phyloP scores from a whole-genome alignment of 2,888 invertebrate genomes.

The Meliscaeva auricollis region DNA sequence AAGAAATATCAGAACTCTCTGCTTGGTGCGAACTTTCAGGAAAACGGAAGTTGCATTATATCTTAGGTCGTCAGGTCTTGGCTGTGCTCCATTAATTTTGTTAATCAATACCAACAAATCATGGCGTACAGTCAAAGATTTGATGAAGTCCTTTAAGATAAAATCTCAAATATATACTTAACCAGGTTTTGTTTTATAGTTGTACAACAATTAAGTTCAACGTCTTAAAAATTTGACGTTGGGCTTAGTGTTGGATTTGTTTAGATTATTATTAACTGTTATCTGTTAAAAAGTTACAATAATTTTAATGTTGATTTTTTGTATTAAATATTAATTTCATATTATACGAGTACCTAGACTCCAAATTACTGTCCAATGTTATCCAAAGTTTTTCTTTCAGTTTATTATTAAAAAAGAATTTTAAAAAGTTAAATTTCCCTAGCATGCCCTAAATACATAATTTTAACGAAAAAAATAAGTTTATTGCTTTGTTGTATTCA shows the following conservation, averaged over 20 bases:
- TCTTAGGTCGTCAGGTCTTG: constrained; percentile 70
- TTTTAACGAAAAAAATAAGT: too few relatives aligned
- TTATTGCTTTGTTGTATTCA: too few relatives aligned
- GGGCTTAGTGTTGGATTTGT: constrained; percentile 14
- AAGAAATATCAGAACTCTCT: constrained; percentile 76
- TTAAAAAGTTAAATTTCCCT: too few relatives aligned
- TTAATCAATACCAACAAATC: background rate
- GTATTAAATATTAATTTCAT: background rate
- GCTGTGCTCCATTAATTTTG: constrained; percentile 29
- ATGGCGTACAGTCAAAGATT: constrained; percentile 60
- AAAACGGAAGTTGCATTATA: constrained; percentile 66
- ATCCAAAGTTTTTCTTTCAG: too few relatives aligned
- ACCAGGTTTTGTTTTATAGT: constrained; percentile 8
- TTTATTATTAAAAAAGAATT: too few relatives aligned
- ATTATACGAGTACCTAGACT: too few relatives aligned
- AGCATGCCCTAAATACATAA: too few relatives aligned
- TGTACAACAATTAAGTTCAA: constrained; percentile 10
- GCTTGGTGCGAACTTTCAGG: constrained; percentile 76
- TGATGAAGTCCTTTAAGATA: constrained; percentile 60
- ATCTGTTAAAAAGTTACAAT: constrained; percentile 10
- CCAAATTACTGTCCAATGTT: too few relatives aligned
- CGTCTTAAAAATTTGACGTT: constrained; percentile 14
- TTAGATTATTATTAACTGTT: background rate
- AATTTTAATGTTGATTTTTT: background rate
- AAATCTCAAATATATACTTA: constrained; percentile 7